These are phyloP conservation scores for Montipora capricornis DNA, from an alignment of 64 coral and sea anemone genomes.

Conservation along the genomic window DNA sequence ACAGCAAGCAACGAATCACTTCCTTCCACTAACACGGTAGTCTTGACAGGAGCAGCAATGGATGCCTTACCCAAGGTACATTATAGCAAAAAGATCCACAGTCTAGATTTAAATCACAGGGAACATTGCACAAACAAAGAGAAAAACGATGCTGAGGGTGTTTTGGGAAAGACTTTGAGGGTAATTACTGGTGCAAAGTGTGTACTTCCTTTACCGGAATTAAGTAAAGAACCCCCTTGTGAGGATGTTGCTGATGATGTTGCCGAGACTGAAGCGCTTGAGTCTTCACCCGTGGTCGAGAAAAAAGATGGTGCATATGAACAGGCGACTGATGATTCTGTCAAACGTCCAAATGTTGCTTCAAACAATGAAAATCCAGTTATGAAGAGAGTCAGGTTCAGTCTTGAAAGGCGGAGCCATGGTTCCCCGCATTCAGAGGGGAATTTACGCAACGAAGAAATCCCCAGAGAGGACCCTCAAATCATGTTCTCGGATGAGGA, in stretches of 20 bases:
- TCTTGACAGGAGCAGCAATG: neutral
- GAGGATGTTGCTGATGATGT: too few relatives aligned
- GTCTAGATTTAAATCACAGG: neutral
- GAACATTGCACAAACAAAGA: neutral
- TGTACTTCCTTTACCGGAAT: neutral
- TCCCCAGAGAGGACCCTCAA: neutral
- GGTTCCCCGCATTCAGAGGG: neutral
- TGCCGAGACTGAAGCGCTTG: too few relatives aligned
- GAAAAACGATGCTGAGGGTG: neutral
- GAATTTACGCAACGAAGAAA: neutral
- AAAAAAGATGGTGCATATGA: neutral
- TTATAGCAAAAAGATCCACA: neutral
- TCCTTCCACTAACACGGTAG: neutral
- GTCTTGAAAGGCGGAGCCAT: neutral
- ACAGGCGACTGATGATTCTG: neutral
- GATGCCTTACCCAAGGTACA: neutral
- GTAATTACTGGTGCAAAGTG: neutral
- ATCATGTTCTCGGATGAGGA: slow-evolving; percentile 37
- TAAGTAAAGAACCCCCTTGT: neutral
- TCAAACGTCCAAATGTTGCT: neutral
- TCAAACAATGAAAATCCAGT: neutral
- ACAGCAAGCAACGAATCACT: neutral
- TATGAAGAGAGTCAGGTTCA: neutral
- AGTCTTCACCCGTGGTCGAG: too few relatives aligned
- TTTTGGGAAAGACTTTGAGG: neutral